Evolutionary conservation across 2,797 vertebrate genomes (phyloP), one percentile per base, ranked within the genome.

Genomic region (Sparidentex hasta): DNA sequence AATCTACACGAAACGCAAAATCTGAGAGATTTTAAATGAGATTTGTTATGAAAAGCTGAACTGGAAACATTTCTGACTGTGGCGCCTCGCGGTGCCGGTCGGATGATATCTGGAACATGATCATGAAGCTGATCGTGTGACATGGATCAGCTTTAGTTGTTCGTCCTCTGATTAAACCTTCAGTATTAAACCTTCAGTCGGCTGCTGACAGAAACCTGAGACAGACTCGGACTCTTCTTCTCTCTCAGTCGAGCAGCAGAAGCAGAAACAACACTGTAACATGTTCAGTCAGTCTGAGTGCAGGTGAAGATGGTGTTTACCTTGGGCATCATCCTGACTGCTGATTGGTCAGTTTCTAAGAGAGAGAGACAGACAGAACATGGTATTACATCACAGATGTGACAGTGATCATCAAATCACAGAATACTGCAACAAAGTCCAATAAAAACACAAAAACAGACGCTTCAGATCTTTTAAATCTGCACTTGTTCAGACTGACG

Each of bases 311-410:
- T 17, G 11, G 44, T 33, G 11, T 72, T 87, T 84, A 96, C 95
- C 95, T 95, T 96, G 14, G 93, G 94, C 94, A 95, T 95, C 95
- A 95, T 96, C 92, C 91, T 95, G 82, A 63, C 90, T 71, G 83
- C 84, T 85, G 88, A 91, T 72, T 87, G 78, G 88, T 84, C 79
- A 47, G 82, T 77, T 88, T 81, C 92, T 91, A 72, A 65, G 62
- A 64, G 58, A 65, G 47, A 25, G 25, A 71, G 7, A 76, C 18
- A 56, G 54, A 76, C 18, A 83, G 4, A 81, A 25, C 20, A 51
- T 25, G 21, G 11, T 0, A 0, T 63, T 66, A 55, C 7, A 17
- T 48, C 21, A 65, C 20, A 72, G n/a, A 20, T 7, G 13, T 20
- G 14, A 11, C 23, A 25, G 1, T 11, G 47, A 16, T 20, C 17